A percentile compares a stretch with the other conserved stretches of the same genome.
These are phyloP conservation scores for Cephalopterus ornatus DNA, from an alignment of 2,113 vertebrate genomes.

Conservation along the genomic window DNA sequence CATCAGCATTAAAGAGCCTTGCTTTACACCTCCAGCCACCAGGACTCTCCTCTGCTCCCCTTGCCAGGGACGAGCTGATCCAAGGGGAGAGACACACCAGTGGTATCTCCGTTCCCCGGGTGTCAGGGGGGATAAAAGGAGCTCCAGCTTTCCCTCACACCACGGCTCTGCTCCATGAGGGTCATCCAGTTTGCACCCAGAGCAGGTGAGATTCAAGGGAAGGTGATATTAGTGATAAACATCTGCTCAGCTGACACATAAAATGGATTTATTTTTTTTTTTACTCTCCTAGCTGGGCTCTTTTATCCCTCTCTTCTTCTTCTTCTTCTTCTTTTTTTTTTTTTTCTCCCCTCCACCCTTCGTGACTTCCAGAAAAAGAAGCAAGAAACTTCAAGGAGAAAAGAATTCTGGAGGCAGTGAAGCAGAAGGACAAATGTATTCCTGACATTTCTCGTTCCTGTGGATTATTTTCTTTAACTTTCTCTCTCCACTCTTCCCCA, in stretches of 20 bases:
- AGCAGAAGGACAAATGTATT: not conserved
- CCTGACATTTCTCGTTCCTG: slow-evolving; percentile 12
- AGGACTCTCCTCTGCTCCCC: not conserved
- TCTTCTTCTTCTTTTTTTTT: not conserved
- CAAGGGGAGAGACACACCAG: not conserved
- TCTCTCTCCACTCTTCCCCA: not conserved
- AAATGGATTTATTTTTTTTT: not conserved
- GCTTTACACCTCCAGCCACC: not conserved
- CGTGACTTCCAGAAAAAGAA: slow-evolving; percentile 53
- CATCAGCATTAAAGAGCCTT: not conserved
- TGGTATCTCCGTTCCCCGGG: not conserved
- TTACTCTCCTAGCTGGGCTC: not conserved
- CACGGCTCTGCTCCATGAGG: not conserved
- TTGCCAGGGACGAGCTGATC: not conserved
- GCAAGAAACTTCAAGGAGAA: slow-evolving; percentile 59
- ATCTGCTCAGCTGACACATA: not conserved
- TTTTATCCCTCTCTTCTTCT: not conserved
- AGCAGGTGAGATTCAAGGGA: not conserved
- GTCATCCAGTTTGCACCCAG: not conserved
- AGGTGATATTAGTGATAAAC: not conserved
- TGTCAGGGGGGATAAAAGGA: not conserved
- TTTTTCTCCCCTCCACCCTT: not conserved
- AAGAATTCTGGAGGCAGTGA: slow-evolving; percentile 39
- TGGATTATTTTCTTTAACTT: slow-evolving; percentile 20
- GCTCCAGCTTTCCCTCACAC: not conserved